Conservation (phyloP, 2,888 invertebrate species). For the Volucella zonaria region DNA sequence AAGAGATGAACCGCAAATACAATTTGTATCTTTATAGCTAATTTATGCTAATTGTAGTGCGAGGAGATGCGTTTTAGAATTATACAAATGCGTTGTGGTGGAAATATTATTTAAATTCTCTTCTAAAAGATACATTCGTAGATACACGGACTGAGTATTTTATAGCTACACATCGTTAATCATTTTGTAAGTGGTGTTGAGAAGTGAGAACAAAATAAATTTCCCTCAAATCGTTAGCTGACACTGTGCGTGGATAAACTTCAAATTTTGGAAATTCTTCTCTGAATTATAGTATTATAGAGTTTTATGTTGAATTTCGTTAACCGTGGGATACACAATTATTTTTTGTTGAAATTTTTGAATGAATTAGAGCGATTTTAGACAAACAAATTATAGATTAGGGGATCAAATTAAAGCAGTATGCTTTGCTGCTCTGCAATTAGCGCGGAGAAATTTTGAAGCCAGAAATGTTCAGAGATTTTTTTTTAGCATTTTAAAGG, state of each 20-base stretch:
- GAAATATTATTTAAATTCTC: conserved; percentile 71
- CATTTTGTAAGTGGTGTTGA: conserved; percentile 61
- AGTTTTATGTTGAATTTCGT: neutral
- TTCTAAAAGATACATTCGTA: conserved; percentile 38
- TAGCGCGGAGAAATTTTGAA: no score
- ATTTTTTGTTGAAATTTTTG: no score
- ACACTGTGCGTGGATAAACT: neutral
- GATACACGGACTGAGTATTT: conserved; percentile 23
- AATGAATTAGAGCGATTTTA: no score
- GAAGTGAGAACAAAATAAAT: conserved; percentile 41
- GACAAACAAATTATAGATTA: no score
- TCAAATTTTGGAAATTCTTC: conserved; percentile 3
- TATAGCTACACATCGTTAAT: conserved; percentile 71
- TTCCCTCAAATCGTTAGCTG: neutral
- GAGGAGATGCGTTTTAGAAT: conserved; percentile 48
- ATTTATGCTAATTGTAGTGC: conserved; percentile 73
- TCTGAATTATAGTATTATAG: conserved; percentile 2
- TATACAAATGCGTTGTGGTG: conserved; percentile 68
- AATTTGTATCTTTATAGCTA: conserved; percentile 70
- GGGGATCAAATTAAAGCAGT: no score
- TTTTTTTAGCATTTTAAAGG: no score
- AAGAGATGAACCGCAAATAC: conserved; percentile 31
- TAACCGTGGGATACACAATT: no score
- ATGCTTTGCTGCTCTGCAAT: no score
- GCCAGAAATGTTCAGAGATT: no score